Base-by-base conservation (phyloP, 2,888 invertebrate species). In the Galerucella pusilla region DNA sequence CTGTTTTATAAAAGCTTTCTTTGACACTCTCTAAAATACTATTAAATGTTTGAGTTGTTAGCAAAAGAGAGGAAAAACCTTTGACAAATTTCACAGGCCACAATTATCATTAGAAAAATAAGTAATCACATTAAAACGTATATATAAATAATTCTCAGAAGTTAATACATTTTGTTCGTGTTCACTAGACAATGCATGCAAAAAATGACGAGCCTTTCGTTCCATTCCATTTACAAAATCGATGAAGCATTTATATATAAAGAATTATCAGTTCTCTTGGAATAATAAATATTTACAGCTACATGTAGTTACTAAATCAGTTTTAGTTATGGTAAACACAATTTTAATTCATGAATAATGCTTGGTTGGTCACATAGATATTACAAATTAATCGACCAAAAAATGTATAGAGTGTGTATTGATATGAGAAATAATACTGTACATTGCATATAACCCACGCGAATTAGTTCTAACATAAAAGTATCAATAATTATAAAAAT, bases 151-250 rank as follows among this genome's bases (percentile, higher is more conserved):
- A 57, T 57, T 57, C 54, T 11, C 10, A 2, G 10, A 20, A 57
- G 16, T 20, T 57, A 57, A 57, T 57, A 57, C 10, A 20, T 57
- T 57, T 57, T 57, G 57, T 57, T 57, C 16, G 57, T 28, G 35
- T 61, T 35, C 35, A 28, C 35, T 61, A 35, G 35, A 61, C 61
- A 61, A 61, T 61, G 61, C 35, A 61, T 28, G 35, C 61, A 61
- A 61, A 61, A 61, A 61, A 5, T n/a, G 61, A 61, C 61, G 28
- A 61, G 61, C 61, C 61, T 61, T 35, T 35, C 61, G 61, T 61
- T 61, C 61, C 61, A 61, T 61, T 61, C 61, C 61, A 61, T 61
- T 61, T 61, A 35, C 61, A 61, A 35, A 35, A 35, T 61, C 61
- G 35, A 61, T 35, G 35, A 35, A 61, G 61, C 61, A 35, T 61